Conservation (phyloP, 1,140 invertebrate genomes). For the Watersipora subatra region DNA sequence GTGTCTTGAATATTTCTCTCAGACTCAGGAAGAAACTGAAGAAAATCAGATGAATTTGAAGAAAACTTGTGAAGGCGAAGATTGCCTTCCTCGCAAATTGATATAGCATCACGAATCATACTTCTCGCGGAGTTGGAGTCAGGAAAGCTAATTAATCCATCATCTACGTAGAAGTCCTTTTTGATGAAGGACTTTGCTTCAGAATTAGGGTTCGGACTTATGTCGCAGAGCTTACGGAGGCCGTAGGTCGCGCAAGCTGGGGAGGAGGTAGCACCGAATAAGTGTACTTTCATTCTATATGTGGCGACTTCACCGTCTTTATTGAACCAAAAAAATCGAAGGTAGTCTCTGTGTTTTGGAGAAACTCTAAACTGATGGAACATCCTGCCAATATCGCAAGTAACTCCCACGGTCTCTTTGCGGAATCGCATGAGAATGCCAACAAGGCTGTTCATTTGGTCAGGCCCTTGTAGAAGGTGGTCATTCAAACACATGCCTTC, state of each 20-base stretch:
- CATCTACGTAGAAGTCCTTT: constrained; percentile 14
- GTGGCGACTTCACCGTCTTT: not conserved
- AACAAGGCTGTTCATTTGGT: constrained; percentile 1
- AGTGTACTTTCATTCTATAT: constrained; percentile 16
- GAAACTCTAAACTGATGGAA: constrained; percentile 6
- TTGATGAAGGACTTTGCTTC: constrained; percentile 7
- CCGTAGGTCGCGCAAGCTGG: constrained; percentile 14
- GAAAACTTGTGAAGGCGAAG: constrained; percentile 5
- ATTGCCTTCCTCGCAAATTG: not conserved
- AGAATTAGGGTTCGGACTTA: not conserved
- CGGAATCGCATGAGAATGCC: constrained; percentile 9
- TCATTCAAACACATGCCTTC: not conserved
- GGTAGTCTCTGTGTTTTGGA: constrained; percentile 1
- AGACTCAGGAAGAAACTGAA: constrained; percentile 9
- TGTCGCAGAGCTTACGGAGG: constrained; percentile 2
- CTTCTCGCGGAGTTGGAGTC: constrained; percentile 6
- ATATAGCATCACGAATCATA: not conserved
- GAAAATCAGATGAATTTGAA: constrained; percentile 12
- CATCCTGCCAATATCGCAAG: constrained; percentile 9
- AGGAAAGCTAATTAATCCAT: constrained; percentile 7
- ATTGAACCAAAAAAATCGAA: constrained; percentile 9
- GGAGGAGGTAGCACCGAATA: constrained; percentile 12
- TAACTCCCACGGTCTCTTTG: constrained; percentile 4
- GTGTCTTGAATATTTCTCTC: constrained; percentile 10
- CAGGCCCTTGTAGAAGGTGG: constrained; percentile 2